Conservation (phyloP, 2,888 invertebrate species). For the Embidobia sp. region DNA sequence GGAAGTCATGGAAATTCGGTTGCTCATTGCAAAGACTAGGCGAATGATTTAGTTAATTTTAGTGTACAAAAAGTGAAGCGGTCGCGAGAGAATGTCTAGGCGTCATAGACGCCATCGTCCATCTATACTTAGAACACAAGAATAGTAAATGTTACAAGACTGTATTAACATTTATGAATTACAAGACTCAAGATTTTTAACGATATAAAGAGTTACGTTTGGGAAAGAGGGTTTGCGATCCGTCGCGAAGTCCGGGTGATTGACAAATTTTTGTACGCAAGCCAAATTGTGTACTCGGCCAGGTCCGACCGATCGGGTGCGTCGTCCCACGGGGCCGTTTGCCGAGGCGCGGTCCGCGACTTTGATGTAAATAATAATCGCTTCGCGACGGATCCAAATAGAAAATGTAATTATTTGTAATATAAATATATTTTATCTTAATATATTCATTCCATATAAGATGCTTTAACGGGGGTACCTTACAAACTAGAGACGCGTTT, state of each 20-base stretch:
- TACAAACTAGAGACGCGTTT: constrained; percentile 72
- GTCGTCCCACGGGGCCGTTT: too few relatives aligned
- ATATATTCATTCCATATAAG: constrained; percentile 79
- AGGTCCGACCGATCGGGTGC: too few relatives aligned
- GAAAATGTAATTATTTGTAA: constrained; percentile 75
- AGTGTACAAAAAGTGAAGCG: constrained; percentile 50
- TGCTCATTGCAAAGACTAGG: constrained; percentile 42
- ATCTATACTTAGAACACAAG: constrained; percentile 78
- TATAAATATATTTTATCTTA: constrained; percentile 77
- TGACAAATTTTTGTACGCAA: too few relatives aligned
- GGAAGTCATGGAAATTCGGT: constrained; percentile 46
- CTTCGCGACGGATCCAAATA: constrained; percentile 68
- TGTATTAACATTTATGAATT: constrained; percentile 77
- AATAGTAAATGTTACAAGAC: constrained; percentile 79
- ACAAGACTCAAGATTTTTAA: constrained; percentile 77
- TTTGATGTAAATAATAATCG: constrained; percentile 49
- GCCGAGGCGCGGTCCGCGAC: too few relatives aligned
- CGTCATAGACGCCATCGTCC: constrained; percentile 80
- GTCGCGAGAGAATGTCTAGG: constrained; percentile 73
- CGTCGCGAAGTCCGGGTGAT: constrained; percentile 23
- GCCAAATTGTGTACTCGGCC: too few relatives aligned
- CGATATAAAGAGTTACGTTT: constrained; percentile 71
- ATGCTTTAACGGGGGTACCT: constrained; percentile 79
- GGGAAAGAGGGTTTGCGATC: constrained; percentile 46
- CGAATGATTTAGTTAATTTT: constrained; percentile 55